Base-by-base conservation (phyloP, 2,888 invertebrate species). In the Cheilosia urbana region DNA sequence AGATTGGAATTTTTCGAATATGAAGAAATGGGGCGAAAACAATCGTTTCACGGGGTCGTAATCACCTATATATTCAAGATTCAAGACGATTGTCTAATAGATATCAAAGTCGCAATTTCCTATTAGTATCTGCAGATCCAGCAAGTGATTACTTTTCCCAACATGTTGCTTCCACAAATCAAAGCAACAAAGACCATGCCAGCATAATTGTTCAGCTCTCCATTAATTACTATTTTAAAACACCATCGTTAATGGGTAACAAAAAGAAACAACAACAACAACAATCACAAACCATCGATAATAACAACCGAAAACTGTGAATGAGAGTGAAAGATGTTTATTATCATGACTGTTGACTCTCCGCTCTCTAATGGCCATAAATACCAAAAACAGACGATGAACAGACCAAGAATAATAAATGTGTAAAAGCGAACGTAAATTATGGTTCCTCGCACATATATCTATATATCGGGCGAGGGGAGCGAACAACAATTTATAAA, bases 311-410 rank as follows among this genome's bases (percentile, higher is more conserved):
- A 85, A 85, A 85, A 72, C 71, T 71, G 71, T 76, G 84, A 85
- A 81, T 81, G 77, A 85, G 85, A 85, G 71, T 85, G 81, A 80
- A 81, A 80, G 71, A 85, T 85, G 81, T 85, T 85, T 85, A 85
- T 85, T 71, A 85, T 85, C 80, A 76, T 80, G 76, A 53, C 80
- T 80, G 85, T 81, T 85, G 85, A 85, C 85, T 85, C 71, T 76
- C 72, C 60, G 69, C 76, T 77, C 72, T 81, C 85, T 85, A 85
- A 85, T 85, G 85, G 71, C 58, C 85, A 85, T 81, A 85, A 85
- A 85, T 85, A 81, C 81, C 57, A 42, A 68, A 27, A 68, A 45
- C 58, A 24, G 9, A 53, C 6, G 53, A 37, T 51, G 37, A 66
- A 60, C 45, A 51, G 75, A 72, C 49, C 71, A 72, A 72, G 57